A percentile compares a stretch with the other conserved stretches of the same genome.
These are phyloP conservation scores for Chiridota heheva DNA, from an alignment of 35 echinoderm and acorn worm genomes.

Conservation along the genomic window DNA sequence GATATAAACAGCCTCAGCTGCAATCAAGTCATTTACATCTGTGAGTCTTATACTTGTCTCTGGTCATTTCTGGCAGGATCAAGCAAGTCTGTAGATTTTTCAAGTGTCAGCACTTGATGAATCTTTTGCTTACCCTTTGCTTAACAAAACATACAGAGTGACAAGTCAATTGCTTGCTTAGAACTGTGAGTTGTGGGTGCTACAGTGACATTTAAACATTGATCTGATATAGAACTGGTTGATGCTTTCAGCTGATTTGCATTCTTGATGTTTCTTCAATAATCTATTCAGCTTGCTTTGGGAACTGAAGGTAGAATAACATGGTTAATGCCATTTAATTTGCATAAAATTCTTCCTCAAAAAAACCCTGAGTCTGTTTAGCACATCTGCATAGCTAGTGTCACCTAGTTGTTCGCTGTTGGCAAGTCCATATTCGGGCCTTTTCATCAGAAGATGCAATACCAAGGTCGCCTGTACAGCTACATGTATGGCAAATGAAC, in stretches of 20 bases:
- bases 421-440: neutral
- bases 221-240: no score
- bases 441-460: constrained; percentile 10
- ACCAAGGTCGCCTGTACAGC: neutral
- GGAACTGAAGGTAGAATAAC: neutral
- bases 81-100: neutral
- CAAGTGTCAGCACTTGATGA: neutral
- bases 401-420: constrained; percentile 1
- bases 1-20: constrained; percentile 18
- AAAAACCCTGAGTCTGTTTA: neutral
- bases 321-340: neutral
- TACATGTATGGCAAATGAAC: neutral
- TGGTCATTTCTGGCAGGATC: constrained; percentile 2
- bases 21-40: constrained; percentile 5
- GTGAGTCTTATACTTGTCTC: neutral
- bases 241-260: no score
- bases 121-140: neutral
- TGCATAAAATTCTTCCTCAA: neutral
- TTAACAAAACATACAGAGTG: constrained; percentile 12
- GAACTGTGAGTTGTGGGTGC: neutral
- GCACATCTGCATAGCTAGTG: constrained; percentile 8
- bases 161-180: constrained; percentile 14
- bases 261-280: no score
- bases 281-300: neutral
- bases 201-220: no score